Percentiles rank a stretch among this genome's conserved stretches.
Conservation (phyloP, 2,888 invertebrate genomes). For the Campopleginae sp. region DNA sequence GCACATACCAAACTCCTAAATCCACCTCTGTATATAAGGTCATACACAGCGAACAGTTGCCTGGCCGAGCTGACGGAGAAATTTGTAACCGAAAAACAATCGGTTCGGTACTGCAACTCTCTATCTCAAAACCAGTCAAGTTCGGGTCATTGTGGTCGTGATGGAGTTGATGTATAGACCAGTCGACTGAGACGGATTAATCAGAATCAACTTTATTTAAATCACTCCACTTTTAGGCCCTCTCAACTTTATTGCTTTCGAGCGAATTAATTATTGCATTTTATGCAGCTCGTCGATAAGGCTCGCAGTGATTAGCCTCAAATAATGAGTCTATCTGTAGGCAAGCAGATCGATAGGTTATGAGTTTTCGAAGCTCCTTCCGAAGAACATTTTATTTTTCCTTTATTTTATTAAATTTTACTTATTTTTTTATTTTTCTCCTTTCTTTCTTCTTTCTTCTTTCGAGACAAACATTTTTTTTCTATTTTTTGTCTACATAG, state of each 20-base stretch:
- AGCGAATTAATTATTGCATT: background rate
- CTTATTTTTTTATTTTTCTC: too few species aligned
- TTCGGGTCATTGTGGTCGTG: background rate
- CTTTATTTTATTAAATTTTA: too few species aligned
- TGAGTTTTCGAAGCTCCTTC: too few species aligned
- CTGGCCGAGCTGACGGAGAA: background rate
- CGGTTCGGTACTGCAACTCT: background rate
- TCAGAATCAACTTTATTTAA: background rate
- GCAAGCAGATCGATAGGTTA: too few species aligned
- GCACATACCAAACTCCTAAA: conserved; percentile 1
- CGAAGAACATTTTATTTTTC: too few species aligned
- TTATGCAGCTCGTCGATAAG: background rate
- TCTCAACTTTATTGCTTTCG: background rate
- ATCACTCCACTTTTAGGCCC: background rate
- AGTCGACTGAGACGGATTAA: background rate
- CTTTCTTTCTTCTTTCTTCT: too few species aligned
- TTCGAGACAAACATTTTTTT: too few species aligned
- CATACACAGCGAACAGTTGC: conserved; percentile 3
- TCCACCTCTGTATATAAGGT: conserved; percentile 27
- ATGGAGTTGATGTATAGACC: background rate
- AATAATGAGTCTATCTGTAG: too few species aligned
- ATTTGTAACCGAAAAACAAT: background rate
- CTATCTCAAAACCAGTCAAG: background rate
- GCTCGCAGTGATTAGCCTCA: background rate
- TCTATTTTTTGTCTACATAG: too few species aligned